A percentile compares a stretch with the other conserved stretches of the same genome.
These are phyloP conservation scores for Microchrysa polita DNA, from an alignment of 2,888 invertebrate species.

Conservation along the genomic window DNA sequence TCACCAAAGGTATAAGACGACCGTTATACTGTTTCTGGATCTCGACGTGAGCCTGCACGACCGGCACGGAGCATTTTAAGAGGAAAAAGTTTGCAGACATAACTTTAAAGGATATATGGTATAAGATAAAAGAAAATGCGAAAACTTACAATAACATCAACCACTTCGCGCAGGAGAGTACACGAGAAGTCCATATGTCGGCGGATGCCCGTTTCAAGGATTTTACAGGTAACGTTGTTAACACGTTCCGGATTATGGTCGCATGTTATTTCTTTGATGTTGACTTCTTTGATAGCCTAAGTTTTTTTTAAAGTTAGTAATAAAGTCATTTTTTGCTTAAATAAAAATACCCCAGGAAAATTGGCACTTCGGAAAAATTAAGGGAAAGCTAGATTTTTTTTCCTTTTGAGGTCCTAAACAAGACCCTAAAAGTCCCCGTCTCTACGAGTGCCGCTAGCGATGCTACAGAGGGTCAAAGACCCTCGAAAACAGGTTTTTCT, in stretches of 20 bases:
- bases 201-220: not conserved
- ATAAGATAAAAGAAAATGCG: not conserved
- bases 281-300: conserved; percentile 37
- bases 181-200: conserved; percentile 34
- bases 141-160: conserved; percentile 43
- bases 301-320: too few relatives aligned
- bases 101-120: not conserved
- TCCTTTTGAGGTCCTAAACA: too few relatives aligned
- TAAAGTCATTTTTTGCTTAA: too few relatives aligned
- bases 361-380: too few relatives aligned
- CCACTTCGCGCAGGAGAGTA: conserved; percentile 33
- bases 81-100: not conserved
- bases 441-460: too few relatives aligned
- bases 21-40: conserved; percentile 29
- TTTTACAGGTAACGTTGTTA: conserved; percentile 38
- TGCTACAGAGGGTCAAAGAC: too few relatives aligned
- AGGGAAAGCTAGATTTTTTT: too few relatives aligned
- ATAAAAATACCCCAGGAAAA: too few relatives aligned
- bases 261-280: conserved; percentile 38
- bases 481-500: too few relatives aligned
- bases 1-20: conserved; percentile 29
- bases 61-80: too few relatives aligned
- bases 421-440: too few relatives aligned
- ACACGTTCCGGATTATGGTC: conserved; percentile 32
- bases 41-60: conserved; percentile 33